Base-by-base conservation (phyloP, 2,888 invertebrate species). In the Torymus texanus region DNA sequence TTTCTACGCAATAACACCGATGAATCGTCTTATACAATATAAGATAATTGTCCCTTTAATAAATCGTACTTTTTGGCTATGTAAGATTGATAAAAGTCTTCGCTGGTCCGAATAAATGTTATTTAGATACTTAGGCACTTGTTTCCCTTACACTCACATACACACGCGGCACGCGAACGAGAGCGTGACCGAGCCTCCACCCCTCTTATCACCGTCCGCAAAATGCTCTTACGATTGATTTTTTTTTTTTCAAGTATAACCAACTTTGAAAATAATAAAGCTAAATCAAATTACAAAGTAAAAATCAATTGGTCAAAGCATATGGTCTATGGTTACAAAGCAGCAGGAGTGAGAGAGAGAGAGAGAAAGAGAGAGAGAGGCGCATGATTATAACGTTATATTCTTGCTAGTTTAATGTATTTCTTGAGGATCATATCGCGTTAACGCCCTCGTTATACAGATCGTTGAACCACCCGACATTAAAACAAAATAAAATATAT, bases 81-180 rank as follows among this genome's bases (percentile, higher is more conserved):
- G 2, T 81, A 82, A 83, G 85, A 86, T 87, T 86, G 87, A 88
- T 88, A 89, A 88, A 88, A 88, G 86, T 89, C 86, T 89, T 88
- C 87, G 87, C 88, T 90, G 90, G 89, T 89, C 89, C 89, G 86
- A 89, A 89, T 88, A 88, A 90, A 88, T 85, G 88, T 89, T 84
- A 84, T 87, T 87, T 85, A 87, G 87, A 87, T 89, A 89, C 88
- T 88, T 90, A 90, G 90, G 90, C 90, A 90, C 90, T 90, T 90
- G 89, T 88, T 89, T 88, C 76, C 68, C 67, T 80, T 74, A 29
- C 29, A 29, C 66, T 75, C 66, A 50, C 53, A 67, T 55, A 78
- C 63, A 78, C 63, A 59, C 61, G 51, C 58, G 58, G 75, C 53
- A 53, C 16, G 61, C 71, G 62, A 73, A 67, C 53, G n/a, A 61